A percentile compares a stretch with the other conserved stretches of the same genome.
phyloP scores from a whole-genome alignment of 2,113 vertebrate species.

The Aramus guarauna region DNA sequence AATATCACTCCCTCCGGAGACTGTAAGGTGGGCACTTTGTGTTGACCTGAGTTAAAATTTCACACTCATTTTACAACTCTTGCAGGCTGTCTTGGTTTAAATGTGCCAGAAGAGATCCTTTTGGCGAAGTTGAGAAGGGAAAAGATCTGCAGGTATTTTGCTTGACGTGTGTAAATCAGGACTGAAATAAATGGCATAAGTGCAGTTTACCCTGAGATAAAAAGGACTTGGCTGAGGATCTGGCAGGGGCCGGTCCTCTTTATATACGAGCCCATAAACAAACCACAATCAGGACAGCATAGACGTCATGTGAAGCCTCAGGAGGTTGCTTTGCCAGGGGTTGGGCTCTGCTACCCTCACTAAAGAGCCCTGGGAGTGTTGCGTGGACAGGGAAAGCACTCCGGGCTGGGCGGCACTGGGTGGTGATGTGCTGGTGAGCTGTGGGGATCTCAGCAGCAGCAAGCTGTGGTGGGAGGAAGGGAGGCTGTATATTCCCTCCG shows the following conservation, averaged over 20 bases:
- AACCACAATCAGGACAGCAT: neutral
- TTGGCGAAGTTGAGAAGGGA: neutral
- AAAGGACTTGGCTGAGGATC: constrained; percentile 21
- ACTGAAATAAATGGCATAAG: constrained; percentile 10
- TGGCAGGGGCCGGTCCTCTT: constrained; percentile 27
- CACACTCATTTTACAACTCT: constrained; percentile 4
- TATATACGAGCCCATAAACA: neutral
- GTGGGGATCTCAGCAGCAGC: neutral
- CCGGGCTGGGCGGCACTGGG: neutral
- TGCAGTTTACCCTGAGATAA: constrained; percentile 38
- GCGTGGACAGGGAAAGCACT: neutral
- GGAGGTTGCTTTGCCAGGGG: neutral
- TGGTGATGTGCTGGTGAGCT: neutral
- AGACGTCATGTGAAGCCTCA: neutral
- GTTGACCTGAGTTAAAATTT: constrained; percentile 43
- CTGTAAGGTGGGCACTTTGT: neutral
- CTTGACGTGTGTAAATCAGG: constrained; percentile 13
- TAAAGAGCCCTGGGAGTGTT: neutral
- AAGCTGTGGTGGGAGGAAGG: neutral
- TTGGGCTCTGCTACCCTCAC: neutral
- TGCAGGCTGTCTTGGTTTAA: neutral
- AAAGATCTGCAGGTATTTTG: constrained; percentile 34
- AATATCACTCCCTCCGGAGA: constrained; percentile 10
- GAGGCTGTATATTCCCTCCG: neutral
- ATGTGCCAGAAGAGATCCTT: neutral